Percentiles rank a stretch among this genome's conserved stretches.
Conservation (phyloP, 2,888 invertebrate species). For the Galerucella calmariensis region DNA sequence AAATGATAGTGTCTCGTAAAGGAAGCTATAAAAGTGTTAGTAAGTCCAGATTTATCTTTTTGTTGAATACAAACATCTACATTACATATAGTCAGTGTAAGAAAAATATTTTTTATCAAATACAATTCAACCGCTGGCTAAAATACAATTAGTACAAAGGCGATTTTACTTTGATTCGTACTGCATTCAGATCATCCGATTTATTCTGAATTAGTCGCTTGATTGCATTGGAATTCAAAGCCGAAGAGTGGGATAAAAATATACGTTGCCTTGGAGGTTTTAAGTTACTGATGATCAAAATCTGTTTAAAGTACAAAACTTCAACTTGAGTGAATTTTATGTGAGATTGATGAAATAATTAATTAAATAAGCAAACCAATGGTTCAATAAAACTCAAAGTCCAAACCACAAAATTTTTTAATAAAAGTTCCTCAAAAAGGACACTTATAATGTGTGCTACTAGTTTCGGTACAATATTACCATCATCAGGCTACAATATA, state of each 20-base stretch:
- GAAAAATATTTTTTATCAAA: slow-evolving; percentile 33
- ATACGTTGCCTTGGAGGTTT: not conserved
- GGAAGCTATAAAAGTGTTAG: slow-evolving; percentile 49
- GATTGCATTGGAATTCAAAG: slow-evolving; percentile 21
- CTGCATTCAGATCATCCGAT: slow-evolving; percentile 30
- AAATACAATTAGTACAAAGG: slow-evolving; percentile 21
- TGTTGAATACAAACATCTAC: slow-evolving; percentile 32
- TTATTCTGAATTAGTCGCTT: slow-evolving; percentile 31
- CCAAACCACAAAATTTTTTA: no score
- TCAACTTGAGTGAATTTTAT: no score
- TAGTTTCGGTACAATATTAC: no score
- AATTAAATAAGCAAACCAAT: no score
- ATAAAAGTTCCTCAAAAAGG: no score
- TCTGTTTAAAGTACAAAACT: no score
- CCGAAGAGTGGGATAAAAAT: not conserved
- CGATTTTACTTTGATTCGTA: slow-evolving; percentile 19
- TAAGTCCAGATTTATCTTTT: slow-evolving; percentile 39
- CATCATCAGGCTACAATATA: no score
- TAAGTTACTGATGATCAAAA: not conserved
- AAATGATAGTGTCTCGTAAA: slow-evolving; percentile 49
- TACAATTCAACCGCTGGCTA: slow-evolving; percentile 33
- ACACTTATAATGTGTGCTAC: no score
- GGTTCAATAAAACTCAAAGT: no score
- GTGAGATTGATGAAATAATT: no score
- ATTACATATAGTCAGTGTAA: slow-evolving; percentile 27